Conservation (phyloP, 1,140 invertebrate genomes). For the Drosophila sturtevanti region DNA sequence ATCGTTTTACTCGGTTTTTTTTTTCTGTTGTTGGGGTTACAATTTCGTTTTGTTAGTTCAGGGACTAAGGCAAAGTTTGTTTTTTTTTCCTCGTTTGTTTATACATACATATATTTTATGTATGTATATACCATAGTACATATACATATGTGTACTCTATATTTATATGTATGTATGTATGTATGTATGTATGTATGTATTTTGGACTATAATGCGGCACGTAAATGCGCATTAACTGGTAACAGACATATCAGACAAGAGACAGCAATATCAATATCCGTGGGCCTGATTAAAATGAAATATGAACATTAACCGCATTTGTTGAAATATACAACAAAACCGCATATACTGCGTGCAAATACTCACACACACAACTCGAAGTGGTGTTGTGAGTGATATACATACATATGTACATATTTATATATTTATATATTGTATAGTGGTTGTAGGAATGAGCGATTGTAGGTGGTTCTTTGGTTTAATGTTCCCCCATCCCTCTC, state of each 20-base stretch:
- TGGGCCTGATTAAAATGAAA: slow-evolving; percentile 74
- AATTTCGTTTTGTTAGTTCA: slow-evolving; percentile 42
- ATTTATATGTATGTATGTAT: background rate
- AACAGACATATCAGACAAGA: slow-evolving; percentile 8
- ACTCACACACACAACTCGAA: slow-evolving; percentile 13
- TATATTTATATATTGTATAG: too few species aligned
- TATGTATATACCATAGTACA: background rate
- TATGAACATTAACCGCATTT: slow-evolving; percentile 80
- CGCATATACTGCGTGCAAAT: slow-evolving; percentile 63
- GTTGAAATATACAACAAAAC: slow-evolving; percentile 74
- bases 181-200: background rate
- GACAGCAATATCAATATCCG: slow-evolving; percentile 55
- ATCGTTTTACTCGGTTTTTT: slow-evolving; percentile 46
- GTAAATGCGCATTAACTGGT: slow-evolving; percentile 67
- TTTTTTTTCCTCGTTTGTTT: slow-evolving; percentile 59
- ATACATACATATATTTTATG: background rate
- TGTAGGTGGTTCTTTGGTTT: too few species aligned
- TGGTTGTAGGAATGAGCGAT: background rate
- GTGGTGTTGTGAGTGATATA: background rate
- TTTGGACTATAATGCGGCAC: slow-evolving; percentile 53
- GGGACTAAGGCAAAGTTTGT: slow-evolving; percentile 59
- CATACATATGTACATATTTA: too few species aligned
- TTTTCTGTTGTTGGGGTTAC: background rate
- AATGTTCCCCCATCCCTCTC: background rate
- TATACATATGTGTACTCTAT: background rate